Percentiles rank a stretch among this genome's conserved stretches.
Conservation (phyloP, 2,797 vertebrate species). For the Momotus momota region DNA sequence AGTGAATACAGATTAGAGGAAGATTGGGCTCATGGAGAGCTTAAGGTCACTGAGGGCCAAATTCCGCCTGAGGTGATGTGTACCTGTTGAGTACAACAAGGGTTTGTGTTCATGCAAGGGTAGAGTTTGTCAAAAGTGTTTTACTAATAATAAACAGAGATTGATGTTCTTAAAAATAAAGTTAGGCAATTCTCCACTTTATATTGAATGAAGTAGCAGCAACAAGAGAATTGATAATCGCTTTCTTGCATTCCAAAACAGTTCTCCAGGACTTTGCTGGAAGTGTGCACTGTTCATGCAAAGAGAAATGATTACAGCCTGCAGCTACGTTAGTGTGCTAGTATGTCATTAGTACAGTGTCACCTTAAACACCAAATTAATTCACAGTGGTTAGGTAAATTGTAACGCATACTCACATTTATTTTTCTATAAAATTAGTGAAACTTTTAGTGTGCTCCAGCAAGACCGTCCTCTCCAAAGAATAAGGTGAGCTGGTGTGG, state of each 20-base stretch:
- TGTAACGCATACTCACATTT: neutral
- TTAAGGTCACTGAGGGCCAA: neutral
- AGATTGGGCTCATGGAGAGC: neutral
- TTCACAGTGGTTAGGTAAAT: constrained; percentile 21
- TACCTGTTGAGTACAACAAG: neutral
- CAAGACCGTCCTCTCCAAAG: neutral
- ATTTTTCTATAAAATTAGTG: constrained; percentile 5
- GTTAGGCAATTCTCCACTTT: neutral
- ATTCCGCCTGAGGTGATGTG: neutral
- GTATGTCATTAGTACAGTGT: constrained; percentile 37
- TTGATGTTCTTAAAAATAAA: constrained; percentile 21
- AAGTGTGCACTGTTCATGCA: neutral
- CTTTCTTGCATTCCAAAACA: constrained; percentile 34
- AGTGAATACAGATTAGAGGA: neutral
- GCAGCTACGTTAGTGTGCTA: constrained; percentile 30
- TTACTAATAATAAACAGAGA: constrained; percentile 25
- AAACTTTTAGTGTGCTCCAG: neutral
- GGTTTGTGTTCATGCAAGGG: neutral
- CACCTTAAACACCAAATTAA: constrained; percentile 58
- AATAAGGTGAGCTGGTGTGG: neutral
- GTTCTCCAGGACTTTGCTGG: constrained; percentile 1
- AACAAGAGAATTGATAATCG: constrained; percentile 12
- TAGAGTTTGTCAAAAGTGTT: neutral
- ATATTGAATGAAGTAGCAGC: neutral
- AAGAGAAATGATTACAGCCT: constrained; percentile 14